Evolutionary conservation across 2,797 vertebrate species (phyloP).

Genomic region (Acrocephalus scirpaceus): DNA sequence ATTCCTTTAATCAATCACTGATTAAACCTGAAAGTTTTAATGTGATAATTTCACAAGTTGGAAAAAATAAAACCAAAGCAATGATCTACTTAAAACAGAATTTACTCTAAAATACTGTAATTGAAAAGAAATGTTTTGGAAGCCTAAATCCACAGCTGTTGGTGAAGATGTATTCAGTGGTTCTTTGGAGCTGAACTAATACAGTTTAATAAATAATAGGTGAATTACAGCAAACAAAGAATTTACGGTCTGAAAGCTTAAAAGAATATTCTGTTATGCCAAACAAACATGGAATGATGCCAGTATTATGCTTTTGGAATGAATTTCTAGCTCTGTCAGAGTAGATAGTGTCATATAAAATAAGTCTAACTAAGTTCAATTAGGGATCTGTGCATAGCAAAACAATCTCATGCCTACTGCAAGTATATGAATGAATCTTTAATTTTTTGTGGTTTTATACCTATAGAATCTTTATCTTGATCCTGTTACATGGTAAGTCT

Average conservation of each 20-base stretch:
- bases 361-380: not conserved
- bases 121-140: not conserved
- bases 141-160: not conserved
- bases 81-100: not conserved
- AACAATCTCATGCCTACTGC: not conserved
- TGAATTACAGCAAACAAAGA: not conserved
- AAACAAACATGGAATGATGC: not conserved
- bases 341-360: not conserved
- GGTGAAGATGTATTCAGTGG: not conserved
- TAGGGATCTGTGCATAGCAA: not conserved
- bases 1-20: not conserved
- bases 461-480: not conserved
- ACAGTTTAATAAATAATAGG: not conserved
- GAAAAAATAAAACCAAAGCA: not conserved
- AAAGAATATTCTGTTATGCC: not conserved
- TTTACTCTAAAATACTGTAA: not conserved
- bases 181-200: not conserved
- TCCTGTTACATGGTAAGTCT: not conserved
- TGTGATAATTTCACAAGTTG: not conserved
- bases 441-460: not conserved
- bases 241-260: not conserved
- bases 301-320: not conserved
- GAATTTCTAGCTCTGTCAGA: not conserved
- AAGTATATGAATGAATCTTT: not conserved
- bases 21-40: not conserved